Percentiles rank a stretch among this genome's conserved stretches.
Evolutionary conservation across 2,888 invertebrate species (phyloP).

Genomic region (Choreutis nemorana): DNA sequence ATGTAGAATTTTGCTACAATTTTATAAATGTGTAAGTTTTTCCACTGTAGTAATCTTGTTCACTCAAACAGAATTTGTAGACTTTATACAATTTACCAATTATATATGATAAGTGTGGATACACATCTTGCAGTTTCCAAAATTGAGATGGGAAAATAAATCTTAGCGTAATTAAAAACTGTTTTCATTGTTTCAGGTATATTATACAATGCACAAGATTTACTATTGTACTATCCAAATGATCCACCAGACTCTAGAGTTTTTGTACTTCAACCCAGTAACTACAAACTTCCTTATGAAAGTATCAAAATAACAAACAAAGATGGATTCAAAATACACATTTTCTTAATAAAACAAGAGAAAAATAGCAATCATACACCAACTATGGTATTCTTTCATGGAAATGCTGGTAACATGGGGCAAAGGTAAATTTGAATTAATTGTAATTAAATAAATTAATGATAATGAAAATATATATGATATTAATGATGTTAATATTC

Average conservation of each 20-base stretch:
- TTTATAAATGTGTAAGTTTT: too few species aligned
- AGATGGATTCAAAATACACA: slow-evolving; percentile 81
- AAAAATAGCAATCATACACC: slow-evolving; percentile 75
- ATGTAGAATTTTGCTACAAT: too few species aligned
- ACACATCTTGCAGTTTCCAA: neutral
- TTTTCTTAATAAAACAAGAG: slow-evolving; percentile 82
- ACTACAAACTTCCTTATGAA: slow-evolving; percentile 87
- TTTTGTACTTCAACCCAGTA: slow-evolving; percentile 87
- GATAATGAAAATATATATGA: too few species aligned
- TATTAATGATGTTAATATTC: too few species aligned
- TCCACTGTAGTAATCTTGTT: neutral
- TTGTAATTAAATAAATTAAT: too few species aligned
- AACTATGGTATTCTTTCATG: slow-evolving; percentile 91
- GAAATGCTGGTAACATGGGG: slow-evolving; percentile 97
- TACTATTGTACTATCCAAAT: slow-evolving; percentile 88
- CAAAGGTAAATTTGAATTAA: slow-evolving; percentile 69
- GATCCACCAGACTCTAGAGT: slow-evolving; percentile 88
- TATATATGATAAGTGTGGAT: neutral
- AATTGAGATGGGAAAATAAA: neutral
- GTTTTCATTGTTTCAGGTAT: slow-evolving; percentile 65
- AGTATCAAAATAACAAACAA: slow-evolving; percentile 73
- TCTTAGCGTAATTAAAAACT: neutral
- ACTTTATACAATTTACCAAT: neutral
- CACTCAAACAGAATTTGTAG: neutral
- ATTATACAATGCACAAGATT: slow-evolving; percentile 86